Conservation (phyloP, 1,140 invertebrate species). For the Aphaenogaster rudis region DNA sequence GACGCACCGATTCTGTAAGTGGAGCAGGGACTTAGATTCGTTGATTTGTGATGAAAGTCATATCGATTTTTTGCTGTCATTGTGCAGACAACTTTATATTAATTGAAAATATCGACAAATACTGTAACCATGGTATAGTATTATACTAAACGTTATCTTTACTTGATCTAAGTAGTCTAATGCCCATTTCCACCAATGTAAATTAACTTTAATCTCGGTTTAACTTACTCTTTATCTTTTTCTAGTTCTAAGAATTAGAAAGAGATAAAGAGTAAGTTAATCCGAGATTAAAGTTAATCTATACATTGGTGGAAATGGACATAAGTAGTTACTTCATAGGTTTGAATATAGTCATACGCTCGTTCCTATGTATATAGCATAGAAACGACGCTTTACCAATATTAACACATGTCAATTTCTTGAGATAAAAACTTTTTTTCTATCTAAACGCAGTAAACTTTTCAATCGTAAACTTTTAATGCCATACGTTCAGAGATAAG, state of each 20-base stretch:
- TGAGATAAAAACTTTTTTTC: neutral
- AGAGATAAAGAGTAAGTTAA: no score
- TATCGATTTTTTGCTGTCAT: slow-evolving; percentile 1
- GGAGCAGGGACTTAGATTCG: slow-evolving; percentile 34
- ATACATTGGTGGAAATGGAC: no score
- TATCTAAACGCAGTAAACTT: neutral
- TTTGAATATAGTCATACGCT: neutral
- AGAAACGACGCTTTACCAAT: neutral
- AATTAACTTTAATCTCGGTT: no score
- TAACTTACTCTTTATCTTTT: no score
- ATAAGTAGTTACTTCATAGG: neutral
- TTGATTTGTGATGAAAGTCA: slow-evolving; percentile 60
- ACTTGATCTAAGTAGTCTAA: neutral
- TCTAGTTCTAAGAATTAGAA: no score
- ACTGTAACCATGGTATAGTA: neutral
- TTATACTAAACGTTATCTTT: neutral
- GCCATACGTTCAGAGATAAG: neutral
- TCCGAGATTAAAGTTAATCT: no score
- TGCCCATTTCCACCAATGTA: no score
- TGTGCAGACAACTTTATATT: neutral
- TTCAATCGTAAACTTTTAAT: neutral
- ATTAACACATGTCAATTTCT: neutral
- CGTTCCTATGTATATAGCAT: neutral
- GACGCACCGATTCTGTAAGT: slow-evolving; percentile 30
- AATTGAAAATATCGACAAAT: neutral